Percentiles rank a stretch among this genome's conserved stretches.
Conservation (phyloP, 1,140 invertebrate genomes). For the Coelopa frigida region DNA sequence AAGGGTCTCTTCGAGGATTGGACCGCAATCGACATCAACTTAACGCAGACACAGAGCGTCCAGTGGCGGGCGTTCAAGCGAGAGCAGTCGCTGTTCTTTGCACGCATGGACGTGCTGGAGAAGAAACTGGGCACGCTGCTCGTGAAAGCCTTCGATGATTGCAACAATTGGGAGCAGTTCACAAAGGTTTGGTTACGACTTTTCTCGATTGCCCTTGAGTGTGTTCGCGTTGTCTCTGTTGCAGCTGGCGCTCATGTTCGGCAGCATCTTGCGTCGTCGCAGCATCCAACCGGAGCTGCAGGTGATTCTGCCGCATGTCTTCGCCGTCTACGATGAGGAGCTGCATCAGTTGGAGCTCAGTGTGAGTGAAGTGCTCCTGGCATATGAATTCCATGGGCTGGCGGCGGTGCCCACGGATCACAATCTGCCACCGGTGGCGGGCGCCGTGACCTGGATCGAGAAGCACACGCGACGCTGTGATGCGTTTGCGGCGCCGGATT, state of each 20-base stretch:
- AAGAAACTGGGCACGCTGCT: slow-evolving; percentile 64
- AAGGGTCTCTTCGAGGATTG: slow-evolving; percentile 60
- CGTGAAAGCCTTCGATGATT: slow-evolving; percentile 64
- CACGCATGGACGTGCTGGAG: slow-evolving; percentile 56
- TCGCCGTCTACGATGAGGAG: slow-evolving; percentile 26
- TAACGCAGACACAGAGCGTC: slow-evolving; percentile 46
- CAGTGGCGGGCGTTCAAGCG: slow-evolving; percentile 52
- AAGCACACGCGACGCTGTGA: slow-evolving; percentile 45
- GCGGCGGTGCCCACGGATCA: slow-evolving; percentile 47
- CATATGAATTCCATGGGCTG: slow-evolving; percentile 26
- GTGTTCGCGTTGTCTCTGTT: neutral
- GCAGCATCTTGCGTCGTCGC: slow-evolving; percentile 23
- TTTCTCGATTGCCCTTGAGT: neutral
- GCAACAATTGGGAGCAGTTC: slow-evolving; percentile 56
- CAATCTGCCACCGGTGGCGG: slow-evolving; percentile 63
- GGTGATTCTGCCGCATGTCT: slow-evolving; percentile 29
- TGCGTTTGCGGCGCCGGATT: slow-evolving; percentile 22
- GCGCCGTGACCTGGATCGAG: slow-evolving; percentile 58
- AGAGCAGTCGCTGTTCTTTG: slow-evolving; percentile 53
- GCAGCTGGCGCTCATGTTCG: slow-evolving; percentile 32
- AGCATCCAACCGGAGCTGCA: slow-evolving; percentile 28
- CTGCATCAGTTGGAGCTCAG: slow-evolving; percentile 29
- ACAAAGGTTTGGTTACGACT: slow-evolving; percentile 47
- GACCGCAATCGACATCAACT: slow-evolving; percentile 50
- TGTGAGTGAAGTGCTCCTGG: slow-evolving; percentile 21